Evolutionary conservation across 2,113 vertebrate species (phyloP).

Genomic region (Ptilorrhoa leucosticta): DNA sequence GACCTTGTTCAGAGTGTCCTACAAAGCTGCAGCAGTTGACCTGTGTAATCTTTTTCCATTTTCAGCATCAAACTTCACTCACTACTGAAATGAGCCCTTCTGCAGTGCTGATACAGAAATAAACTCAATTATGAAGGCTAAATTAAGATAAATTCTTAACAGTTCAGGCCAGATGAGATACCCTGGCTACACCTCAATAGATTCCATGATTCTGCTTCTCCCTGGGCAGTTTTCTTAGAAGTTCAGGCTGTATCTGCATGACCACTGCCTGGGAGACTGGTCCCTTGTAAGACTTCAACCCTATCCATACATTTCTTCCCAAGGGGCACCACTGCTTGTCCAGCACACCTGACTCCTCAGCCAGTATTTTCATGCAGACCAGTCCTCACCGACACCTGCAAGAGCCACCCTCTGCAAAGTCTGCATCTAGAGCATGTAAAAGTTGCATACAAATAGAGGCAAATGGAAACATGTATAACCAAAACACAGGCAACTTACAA

Average conservation of each 20-base stretch:
- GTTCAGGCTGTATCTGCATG: neutral
- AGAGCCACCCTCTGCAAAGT: neutral
- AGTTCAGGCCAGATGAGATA: neutral
- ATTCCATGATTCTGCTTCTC: neutral
- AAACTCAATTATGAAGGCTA: slow-evolving; percentile 37
- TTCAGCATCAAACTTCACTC: slow-evolving; percentile 45
- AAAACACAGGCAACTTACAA: neutral
- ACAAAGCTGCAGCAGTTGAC: slow-evolving; percentile 18
- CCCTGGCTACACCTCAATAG: neutral
- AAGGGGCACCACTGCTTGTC: neutral
- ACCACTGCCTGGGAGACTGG: neutral
- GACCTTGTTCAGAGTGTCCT: slow-evolving; percentile 16
- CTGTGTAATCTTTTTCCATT: slow-evolving; percentile 52
- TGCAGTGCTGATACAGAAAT: neutral
- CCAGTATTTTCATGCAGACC: neutral
- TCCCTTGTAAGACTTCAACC: neutral
- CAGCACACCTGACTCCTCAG: neutral
- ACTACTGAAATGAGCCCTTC: neutral
- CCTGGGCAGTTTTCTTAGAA: neutral
- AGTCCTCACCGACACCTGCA: neutral
- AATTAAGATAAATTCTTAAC: slow-evolving; percentile 13
- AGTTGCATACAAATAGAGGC: neutral
- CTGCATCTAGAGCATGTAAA: neutral
- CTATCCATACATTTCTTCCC: neutral
- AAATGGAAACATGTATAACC: neutral